Evolutionary conservation across 2,888 invertebrate species (phyloP).

Genomic region (Lutraria lutraria): DNA sequence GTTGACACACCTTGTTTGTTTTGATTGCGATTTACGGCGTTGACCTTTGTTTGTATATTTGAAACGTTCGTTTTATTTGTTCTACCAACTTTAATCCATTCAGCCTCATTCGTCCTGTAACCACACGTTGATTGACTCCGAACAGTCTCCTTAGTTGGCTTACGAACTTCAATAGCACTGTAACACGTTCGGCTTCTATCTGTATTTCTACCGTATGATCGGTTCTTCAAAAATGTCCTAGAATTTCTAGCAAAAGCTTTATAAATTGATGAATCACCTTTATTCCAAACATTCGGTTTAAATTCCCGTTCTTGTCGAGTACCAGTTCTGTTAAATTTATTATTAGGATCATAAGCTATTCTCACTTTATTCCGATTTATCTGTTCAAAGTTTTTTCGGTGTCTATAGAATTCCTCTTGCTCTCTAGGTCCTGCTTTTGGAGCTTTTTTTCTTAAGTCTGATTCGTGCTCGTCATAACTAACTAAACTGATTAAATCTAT

Average conservation of each 20-base stretch:
- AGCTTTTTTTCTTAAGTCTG: conserved; percentile 27
- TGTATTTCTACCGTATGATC: not conserved
- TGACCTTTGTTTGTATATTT: conserved; percentile 10
- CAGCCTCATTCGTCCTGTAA: conserved; percentile 4
- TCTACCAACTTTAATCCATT: conserved; percentile 26
- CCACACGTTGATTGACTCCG: conserved; percentile 47
- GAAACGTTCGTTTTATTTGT: conserved; percentile 20
- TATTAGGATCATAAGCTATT: conserved; percentile 29
- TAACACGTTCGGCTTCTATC: conserved; percentile 26
- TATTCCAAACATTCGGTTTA: conserved; percentile 17
- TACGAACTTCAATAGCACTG: conserved; percentile 37
- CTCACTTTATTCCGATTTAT: conserved; percentile 14
- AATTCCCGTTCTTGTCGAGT: conserved; percentile 17
- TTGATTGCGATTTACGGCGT: conserved; percentile 4
- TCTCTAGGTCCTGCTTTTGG: not conserved
- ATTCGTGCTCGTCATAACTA: conserved; percentile 53
- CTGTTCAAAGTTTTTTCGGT: not conserved
- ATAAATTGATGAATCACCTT: conserved; percentile 18
- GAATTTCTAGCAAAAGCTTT: conserved; percentile 43
- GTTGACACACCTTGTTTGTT: conserved; percentile 24
- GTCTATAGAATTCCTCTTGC: not conserved
- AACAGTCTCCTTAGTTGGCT: not conserved
- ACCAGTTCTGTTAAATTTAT: conserved; percentile 1
- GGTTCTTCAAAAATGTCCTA: conserved; percentile 20
- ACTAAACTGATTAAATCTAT: conserved; percentile 63